Percentiles rank a stretch among this genome's conserved stretches.
phyloP scores from a whole-genome alignment of 1,140 invertebrate genomes.

The Drosophila kohkoa region DNA sequence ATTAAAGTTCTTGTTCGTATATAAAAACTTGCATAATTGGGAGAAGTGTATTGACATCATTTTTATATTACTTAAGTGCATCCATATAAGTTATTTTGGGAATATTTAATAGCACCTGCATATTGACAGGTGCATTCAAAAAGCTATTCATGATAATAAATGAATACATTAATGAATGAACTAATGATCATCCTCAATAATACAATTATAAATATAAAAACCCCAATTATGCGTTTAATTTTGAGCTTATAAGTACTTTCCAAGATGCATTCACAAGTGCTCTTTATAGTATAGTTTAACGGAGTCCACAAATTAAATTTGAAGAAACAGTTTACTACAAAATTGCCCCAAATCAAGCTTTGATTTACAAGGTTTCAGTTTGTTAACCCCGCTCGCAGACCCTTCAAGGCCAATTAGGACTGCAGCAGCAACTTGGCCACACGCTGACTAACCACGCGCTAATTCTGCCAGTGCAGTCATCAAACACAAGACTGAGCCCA shows the following conservation, averaged over 20 bases:
- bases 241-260: not conserved
- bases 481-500: slow-evolving; percentile 33
- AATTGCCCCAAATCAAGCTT: slow-evolving; percentile 19
- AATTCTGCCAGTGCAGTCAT: slow-evolving; percentile 76
- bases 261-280: not conserved
- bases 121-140: too few relatives aligned
- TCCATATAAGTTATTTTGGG: too few relatives aligned
- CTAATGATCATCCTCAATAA: too few relatives aligned
- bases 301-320: not conserved
- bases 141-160: too few relatives aligned
- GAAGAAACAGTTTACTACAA: not conserved
- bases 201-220: too few relatives aligned
- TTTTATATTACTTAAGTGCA: too few relatives aligned
- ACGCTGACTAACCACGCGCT: slow-evolving; percentile 52
- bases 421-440: slow-evolving; percentile 1
- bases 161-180: too few relatives aligned
- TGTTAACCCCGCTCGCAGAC: slow-evolving; percentile 15
- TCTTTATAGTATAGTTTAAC: not conserved
- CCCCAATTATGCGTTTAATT: too few relatives aligned
- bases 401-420: slow-evolving; percentile 69
- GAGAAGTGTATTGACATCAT: too few relatives aligned
- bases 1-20: too few relatives aligned
- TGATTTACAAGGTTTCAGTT: slow-evolving; percentile 25
- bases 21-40: too few relatives aligned
- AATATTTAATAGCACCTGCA: too few relatives aligned